These are phyloP conservation scores for Phengaris alcon DNA, from an alignment of 2,888 invertebrate genomes.

Conservation along the genomic window DNA sequence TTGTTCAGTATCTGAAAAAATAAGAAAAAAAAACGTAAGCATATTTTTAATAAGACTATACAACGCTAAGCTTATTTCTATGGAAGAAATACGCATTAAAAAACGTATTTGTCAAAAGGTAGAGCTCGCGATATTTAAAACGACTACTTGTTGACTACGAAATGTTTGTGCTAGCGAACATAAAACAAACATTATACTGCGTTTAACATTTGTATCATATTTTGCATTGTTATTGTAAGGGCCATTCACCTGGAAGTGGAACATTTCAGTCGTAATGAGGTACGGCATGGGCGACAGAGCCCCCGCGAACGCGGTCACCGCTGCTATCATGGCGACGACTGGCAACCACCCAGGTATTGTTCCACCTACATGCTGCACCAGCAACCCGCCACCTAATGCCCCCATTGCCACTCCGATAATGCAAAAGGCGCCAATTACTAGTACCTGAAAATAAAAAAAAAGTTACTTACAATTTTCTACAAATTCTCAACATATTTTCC, in stretches of 20 bases:
- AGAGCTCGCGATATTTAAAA: too few species aligned
- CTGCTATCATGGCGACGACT: conserved; percentile 41
- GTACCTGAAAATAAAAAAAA: conserved; percentile 40
- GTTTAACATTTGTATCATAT: not conserved
- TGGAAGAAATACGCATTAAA: too few species aligned
- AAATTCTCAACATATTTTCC: not conserved
- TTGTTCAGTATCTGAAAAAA: conserved; percentile 55
- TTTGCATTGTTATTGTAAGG: not conserved
- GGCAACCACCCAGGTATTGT: conserved; percentile 47
- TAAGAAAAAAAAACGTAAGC: not conserved
- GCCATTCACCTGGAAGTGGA: conserved; percentile 50
- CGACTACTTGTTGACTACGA: not conserved
- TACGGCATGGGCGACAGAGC: conserved; percentile 50
- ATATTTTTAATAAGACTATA: not conserved
- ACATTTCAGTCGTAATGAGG: conserved; percentile 53
- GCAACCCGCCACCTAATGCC: conserved; percentile 41
- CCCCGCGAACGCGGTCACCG: conserved; percentile 45
- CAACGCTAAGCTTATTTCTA: too few species aligned
- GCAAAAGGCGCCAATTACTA: conserved; percentile 42
- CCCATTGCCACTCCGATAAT: conserved; percentile 41
- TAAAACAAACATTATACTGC: not conserved
- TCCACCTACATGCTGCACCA: conserved; percentile 42
- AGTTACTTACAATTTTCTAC: not conserved
- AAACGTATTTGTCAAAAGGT: too few species aligned
- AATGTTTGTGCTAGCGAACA: not conserved